Percentiles rank a stretch among this genome's conserved stretches.
Conservation (phyloP, 2,888 invertebrate genomes). For the Epistrophe eligans region DNA sequence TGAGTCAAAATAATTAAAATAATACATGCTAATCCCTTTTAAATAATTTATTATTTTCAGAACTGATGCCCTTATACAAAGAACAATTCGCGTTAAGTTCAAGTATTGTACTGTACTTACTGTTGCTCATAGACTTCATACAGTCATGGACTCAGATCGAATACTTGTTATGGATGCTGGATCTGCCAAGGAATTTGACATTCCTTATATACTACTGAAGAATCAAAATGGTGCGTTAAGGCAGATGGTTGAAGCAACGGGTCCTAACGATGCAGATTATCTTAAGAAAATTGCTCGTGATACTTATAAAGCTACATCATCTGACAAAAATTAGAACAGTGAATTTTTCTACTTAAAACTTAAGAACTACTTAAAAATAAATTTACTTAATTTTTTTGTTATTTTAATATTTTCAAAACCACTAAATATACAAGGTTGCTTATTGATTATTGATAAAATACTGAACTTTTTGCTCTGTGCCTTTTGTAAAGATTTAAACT, state of each 20-base stretch:
- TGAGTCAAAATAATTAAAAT: slow-evolving; percentile 79
- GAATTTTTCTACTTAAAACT: neutral
- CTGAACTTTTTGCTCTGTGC: slow-evolving; percentile 41
- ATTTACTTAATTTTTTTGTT: slow-evolving; percentile 48
- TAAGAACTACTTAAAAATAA: slow-evolving; percentile 9
- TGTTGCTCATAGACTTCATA: slow-evolving; percentile 95
- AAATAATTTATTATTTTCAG: slow-evolving; percentile 82
- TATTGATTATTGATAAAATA: neutral
- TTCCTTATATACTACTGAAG: slow-evolving; percentile 87
- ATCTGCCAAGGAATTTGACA: slow-evolving; percentile 89
- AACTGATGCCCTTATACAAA: slow-evolving; percentile 93
- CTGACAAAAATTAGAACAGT: neutral
- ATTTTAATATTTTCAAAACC: slow-evolving; percentile 4
- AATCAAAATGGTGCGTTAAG: slow-evolving; percentile 87
- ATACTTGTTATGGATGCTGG: slow-evolving; percentile 95
- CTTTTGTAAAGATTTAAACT: slow-evolving; percentile 43
- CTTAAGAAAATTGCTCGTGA: slow-evolving; percentile 84
- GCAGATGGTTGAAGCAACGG: slow-evolving; percentile 90
- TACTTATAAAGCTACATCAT: slow-evolving; percentile 40
- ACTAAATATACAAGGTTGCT: slow-evolving; percentile 9
- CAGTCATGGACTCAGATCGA: slow-evolving; percentile 96
- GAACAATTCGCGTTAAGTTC: slow-evolving; percentile 92
- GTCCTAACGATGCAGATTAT: slow-evolving; percentile 84
- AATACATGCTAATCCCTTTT: neutral
- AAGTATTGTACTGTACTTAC: slow-evolving; percentile 93